A percentile compares a stretch with the other conserved stretches of the same genome.
phyloP scores from a whole-genome alignment of 2,797 vertebrate genomes.

The Danionella dracula region DNA sequence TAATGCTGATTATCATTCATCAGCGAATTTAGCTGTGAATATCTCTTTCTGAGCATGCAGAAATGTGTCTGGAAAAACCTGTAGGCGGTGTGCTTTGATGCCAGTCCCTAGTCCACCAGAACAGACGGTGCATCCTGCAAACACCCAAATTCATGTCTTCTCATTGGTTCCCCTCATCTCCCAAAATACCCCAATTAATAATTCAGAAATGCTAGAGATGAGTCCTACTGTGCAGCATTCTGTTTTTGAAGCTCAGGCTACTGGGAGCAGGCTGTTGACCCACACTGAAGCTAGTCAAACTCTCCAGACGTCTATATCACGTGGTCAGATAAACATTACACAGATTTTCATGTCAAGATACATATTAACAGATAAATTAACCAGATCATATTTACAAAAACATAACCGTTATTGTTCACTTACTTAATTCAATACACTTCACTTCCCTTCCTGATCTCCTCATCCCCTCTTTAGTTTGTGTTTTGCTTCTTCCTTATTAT shows the following conservation, averaged over 20 bases:
- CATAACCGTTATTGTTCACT: no score
- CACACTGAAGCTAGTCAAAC: not conserved
- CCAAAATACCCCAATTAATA: conserved; percentile 48
- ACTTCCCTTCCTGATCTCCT: no score
- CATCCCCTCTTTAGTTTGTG: no score
- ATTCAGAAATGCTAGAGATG: conserved; percentile 47
- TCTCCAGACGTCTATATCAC: no score
- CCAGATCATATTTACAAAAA: no score
- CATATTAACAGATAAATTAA: not conserved
- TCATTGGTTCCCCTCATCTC: conserved; percentile 35
- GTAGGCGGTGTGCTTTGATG: conserved; percentile 18
- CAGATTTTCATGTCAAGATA: no score
- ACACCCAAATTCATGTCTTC: conserved; percentile 25
- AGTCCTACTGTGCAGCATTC: conserved; percentile 36
- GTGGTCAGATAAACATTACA: no score
- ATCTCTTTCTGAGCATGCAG: not conserved
- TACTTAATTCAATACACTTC: no score
- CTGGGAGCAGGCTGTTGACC: no score
- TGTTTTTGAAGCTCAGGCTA: conserved; percentile 9
- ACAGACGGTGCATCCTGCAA: not conserved
- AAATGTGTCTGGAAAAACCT: conserved; percentile 4
- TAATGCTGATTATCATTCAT: no score
- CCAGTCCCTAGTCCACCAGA: conserved; percentile 3
- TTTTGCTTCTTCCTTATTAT: no score
- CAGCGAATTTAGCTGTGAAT: not conserved